Evolutionary conservation across 2,888 invertebrate genomes (phyloP), one percentile per base, ranked within the genome.

Genomic region (Junonia oenone): DNA sequence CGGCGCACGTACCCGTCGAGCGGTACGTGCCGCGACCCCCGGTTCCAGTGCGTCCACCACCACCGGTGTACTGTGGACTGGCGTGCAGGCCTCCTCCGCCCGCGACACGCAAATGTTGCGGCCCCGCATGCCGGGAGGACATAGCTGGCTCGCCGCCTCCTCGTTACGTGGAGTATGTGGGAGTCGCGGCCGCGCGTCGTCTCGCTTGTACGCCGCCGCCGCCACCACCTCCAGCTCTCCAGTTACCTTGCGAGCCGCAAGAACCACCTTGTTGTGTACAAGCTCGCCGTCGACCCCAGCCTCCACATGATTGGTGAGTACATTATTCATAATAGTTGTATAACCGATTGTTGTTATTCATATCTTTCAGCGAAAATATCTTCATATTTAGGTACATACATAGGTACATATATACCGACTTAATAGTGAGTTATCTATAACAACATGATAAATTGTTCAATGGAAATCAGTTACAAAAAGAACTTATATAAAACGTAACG

Each of bases 1-100:
- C 93, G 59, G 93, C 93, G 13, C 94, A 94, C 78, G 93, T 93
- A 69, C 94, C 94, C 13, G 93, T 94, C 64, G 94, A 94, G 83
- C 92, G 94, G 67, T 94, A 94, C 76, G 93, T 94, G 65, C 93
- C 94, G 54, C 91, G 92, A 68, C 92, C 91, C 60, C 91, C 91
- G 35, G 86, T 87, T 51, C 87, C 86, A 65, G 72, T 82, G 66
- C 83, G 87, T 43, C 81, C 84, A 47, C 84, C 84, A 27, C 91
- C 90, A 51, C 91, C 91, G 64, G 90, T 91, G 45, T 92, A 92
- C 76, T 92, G 92, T 67, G 91, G 90, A 63, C 69, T 89, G 75
- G 83, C 88, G 65, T 89, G 90, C 75, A 75, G 86, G 68, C 81
- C 88, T 53, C 83, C 87, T 50, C 81, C 81, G 45, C 78, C 85